phyloP scores from a whole-genome alignment of 2,888 invertebrate species.

The Heliconius hortense region DNA sequence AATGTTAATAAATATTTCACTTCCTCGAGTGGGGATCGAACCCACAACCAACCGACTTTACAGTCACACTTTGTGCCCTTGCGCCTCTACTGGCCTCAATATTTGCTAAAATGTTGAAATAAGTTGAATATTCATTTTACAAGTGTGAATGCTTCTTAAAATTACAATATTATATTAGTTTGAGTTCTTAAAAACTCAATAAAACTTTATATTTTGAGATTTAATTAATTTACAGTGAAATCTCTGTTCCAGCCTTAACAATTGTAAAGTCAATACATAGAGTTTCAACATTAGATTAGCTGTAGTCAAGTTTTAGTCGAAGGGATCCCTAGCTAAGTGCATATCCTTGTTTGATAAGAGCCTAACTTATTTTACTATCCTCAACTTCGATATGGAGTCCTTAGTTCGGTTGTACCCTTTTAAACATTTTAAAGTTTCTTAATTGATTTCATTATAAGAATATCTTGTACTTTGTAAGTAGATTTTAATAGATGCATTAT shows the following conservation, averaged over 20 bases:
- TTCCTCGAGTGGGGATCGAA: no score
- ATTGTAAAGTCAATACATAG: slow-evolving; percentile 44
- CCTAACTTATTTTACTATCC: slow-evolving; percentile 65
- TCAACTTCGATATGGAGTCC: slow-evolving; percentile 30
- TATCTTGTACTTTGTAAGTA: slow-evolving; percentile 1
- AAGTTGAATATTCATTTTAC: neutral
- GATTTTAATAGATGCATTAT: neutral
- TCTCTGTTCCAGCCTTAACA: slow-evolving; percentile 18
- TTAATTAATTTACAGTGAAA: neutral
- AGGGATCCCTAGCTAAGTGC: slow-evolving; percentile 60
- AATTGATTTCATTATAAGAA: slow-evolving; percentile 30
- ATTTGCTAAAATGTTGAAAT: neutral
- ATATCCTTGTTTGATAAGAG: slow-evolving; percentile 77
- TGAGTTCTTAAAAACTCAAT: neutral
- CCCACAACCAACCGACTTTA: no score
- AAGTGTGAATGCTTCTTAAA: no score
- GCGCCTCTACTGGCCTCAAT: neutral
- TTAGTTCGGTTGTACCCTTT: slow-evolving; percentile 35
- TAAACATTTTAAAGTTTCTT: slow-evolving; percentile 36
- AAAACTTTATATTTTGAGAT: neutral
- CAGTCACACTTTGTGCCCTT: no score
- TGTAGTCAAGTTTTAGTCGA: slow-evolving; percentile 57
- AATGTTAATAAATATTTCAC: no score
- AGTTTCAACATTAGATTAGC: slow-evolving; percentile 72
- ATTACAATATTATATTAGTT: neutral